phyloP scores from a whole-genome alignment of 2,888 invertebrate species.

The Sylvicola cinctus region DNA sequence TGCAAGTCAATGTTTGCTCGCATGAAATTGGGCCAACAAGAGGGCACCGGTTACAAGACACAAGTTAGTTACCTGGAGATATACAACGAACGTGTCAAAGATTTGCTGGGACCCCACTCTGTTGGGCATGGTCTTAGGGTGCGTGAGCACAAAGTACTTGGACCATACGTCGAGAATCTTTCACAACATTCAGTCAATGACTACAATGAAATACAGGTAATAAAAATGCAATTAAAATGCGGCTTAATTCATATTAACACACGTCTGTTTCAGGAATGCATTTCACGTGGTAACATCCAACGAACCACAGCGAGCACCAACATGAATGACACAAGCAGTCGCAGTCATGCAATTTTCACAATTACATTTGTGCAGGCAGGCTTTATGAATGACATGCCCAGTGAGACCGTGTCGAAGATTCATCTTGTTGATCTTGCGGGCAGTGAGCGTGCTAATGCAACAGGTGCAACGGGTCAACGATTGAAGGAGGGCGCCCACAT shows the following conservation, averaged over 20 bases:
- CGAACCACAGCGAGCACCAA: slow-evolving; percentile 76
- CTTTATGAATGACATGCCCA: slow-evolving; percentile 69
- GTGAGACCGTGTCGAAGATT: slow-evolving; percentile 76
- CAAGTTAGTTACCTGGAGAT: slow-evolving; percentile 76
- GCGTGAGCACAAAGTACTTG: slow-evolving; percentile 57
- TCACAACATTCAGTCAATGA: slow-evolving; percentile 71
- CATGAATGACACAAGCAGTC: slow-evolving; percentile 82
- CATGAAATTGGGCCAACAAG: slow-evolving; percentile 61
- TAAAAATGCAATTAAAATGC: slow-evolving; percentile 8
- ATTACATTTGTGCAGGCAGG: slow-evolving; percentile 77
- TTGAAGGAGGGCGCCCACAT: slow-evolving; percentile 81
- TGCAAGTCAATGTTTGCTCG: slow-evolving; percentile 65
- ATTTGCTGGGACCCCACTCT: slow-evolving; percentile 35
- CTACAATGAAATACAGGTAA: slow-evolving; percentile 67
- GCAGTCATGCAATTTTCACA: slow-evolving; percentile 82
- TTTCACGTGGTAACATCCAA: slow-evolving; percentile 59
- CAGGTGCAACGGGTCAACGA: slow-evolving; percentile 77
- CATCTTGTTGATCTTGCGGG: slow-evolving; percentile 79
- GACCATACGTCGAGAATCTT: slow-evolving; percentile 71
- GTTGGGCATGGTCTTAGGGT: slow-evolving; percentile 51
- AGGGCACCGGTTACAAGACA: slow-evolving; percentile 64
- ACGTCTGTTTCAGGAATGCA: slow-evolving; percentile 37
- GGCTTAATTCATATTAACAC: slow-evolving; percentile 1
- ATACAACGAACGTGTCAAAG: slow-evolving; percentile 65
- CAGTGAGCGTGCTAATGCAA: slow-evolving; percentile 73